Percentiles rank a stretch among this genome's conserved stretches.
Evolutionary conservation across 30 jellyfish, hydroid and myxozoan species (phyloP).

Genomic region (Nemopilema nomurai): DNA sequence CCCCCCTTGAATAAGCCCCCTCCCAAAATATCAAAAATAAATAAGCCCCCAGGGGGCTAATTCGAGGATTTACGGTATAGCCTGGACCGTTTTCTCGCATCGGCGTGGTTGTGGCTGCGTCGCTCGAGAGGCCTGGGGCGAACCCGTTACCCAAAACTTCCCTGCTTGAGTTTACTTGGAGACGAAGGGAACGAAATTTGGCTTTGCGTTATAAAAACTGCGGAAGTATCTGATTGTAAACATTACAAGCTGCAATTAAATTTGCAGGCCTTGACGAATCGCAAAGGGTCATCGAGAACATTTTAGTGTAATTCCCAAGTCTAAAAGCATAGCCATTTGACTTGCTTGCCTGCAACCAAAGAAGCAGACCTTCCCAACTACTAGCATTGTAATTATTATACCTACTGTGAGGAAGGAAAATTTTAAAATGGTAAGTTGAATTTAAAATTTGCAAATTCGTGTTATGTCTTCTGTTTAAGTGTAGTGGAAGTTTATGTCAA

Average conservation of each 20-base stretch:
- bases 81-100: no score
- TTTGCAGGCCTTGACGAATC: neutral
- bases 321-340: neutral
- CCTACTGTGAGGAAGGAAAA: neutral
- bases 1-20: no score
- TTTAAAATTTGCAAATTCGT: neutral
- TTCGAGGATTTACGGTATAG: no score
- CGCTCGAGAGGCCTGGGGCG: constrained; percentile 59
- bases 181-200: neutral
- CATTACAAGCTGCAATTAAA: no score
- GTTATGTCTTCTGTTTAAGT: neutral
- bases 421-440: neutral
- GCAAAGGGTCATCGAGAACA: no score
- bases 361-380: no score
- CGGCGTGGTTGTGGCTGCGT: neutral
- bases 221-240: no score
- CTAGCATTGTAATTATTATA: no score
- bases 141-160: constrained; percentile 5
- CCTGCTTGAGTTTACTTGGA: constrained; percentile 58
- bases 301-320: no score
- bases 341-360: neutral
- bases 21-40: no score
- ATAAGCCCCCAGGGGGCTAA: no score
- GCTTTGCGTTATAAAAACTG: neutral
- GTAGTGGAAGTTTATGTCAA: neutral